Conservation (phyloP, 2,797 vertebrate genomes). For the Octomys mimax region DNA sequence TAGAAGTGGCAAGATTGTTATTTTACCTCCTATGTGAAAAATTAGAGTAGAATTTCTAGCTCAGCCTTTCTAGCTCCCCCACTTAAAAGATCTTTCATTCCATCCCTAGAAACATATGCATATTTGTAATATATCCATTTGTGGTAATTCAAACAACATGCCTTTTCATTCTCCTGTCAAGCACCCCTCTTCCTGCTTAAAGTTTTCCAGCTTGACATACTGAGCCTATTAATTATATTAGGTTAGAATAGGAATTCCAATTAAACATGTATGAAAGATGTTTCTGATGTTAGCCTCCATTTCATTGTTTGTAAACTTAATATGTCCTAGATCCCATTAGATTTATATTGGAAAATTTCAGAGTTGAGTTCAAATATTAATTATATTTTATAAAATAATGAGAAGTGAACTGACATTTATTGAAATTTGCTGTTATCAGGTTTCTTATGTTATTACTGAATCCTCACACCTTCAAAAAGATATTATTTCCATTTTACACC, state of each 20-base stretch:
- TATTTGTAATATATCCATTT: conserved; percentile 65
- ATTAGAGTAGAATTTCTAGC: conserved; percentile 24
- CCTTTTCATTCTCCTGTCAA: conserved; percentile 67
- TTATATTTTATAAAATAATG: conserved; percentile 31
- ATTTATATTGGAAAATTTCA: conserved; percentile 51
- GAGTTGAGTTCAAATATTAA: not conserved
- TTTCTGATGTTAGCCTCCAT: not conserved
- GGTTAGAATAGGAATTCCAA: conserved; percentile 45
- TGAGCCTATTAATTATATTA: conserved; percentile 45
- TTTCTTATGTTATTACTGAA: not conserved
- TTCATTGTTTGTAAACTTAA: conserved; percentile 53
- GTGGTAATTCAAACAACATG: conserved; percentile 62
- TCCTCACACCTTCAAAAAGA: conserved; percentile 23
- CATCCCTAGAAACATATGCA: conserved; percentile 54
- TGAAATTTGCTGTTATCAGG: conserved; percentile 48
- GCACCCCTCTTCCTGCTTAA: conserved; percentile 32
- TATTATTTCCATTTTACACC: conserved; percentile 10
- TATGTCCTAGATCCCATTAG: not conserved
- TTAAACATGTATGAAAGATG: conserved; percentile 37
- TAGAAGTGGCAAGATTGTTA: conserved; percentile 49
- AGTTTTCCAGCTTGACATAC: conserved; percentile 33
- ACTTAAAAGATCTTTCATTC: conserved; percentile 38
- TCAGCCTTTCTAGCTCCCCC: conserved; percentile 24
- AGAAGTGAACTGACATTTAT: not conserved
- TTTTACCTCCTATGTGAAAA: conserved; percentile 74